Base-by-base conservation (phyloP, 2,113 vertebrate species). In the Rhinogobius similis region DNA sequence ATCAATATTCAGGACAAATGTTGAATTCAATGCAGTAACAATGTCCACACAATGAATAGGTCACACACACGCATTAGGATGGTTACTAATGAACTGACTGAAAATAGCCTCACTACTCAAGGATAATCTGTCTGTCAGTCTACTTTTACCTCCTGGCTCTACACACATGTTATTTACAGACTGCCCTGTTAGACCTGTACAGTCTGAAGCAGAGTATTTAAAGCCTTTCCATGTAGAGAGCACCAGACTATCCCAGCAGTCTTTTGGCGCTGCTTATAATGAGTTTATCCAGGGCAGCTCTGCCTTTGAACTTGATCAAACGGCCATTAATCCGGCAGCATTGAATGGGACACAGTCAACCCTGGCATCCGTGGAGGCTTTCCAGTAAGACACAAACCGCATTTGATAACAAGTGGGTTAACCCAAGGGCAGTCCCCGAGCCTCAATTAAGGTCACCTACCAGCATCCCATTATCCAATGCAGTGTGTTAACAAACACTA, bases 231-330 rank as follows among this genome's bases (percentile, higher is more conserved):
- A 65, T 65, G 72, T 81, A 82, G 53, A 76, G 80, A 52, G n/a
- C 67, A 52, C 13, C 70, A 62, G 82, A 73, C 76, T 82, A 82
- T 59, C 77, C 71, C 50, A 10, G 76, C 12, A 26, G 64, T 75
- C 72, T 77, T 81, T 80, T 78, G 82, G 77, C 56, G 27, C 70
- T 63, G 75, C 59, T 67, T 67, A 50, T 88, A 85, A 89, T 84
- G 82, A 87, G 82, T 90, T 90, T 78, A 90, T 82, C 84, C 76
- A 52, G 77, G 66, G 71, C 78, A 73, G 82, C 85, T 72, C 78
- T 72, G 76, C 68, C 78, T 86, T 85, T 88, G 86, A 87, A 90
- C 88, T 87, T 82, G 82, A 91, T 91, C 86, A 84, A 79, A 86
- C 77, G 67, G 67, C 73, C 76, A 82, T 86, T 88, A 90, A 87